Base-by-base conservation (phyloP, 2,888 invertebrate species). In the Pelosia muscerda region DNA sequence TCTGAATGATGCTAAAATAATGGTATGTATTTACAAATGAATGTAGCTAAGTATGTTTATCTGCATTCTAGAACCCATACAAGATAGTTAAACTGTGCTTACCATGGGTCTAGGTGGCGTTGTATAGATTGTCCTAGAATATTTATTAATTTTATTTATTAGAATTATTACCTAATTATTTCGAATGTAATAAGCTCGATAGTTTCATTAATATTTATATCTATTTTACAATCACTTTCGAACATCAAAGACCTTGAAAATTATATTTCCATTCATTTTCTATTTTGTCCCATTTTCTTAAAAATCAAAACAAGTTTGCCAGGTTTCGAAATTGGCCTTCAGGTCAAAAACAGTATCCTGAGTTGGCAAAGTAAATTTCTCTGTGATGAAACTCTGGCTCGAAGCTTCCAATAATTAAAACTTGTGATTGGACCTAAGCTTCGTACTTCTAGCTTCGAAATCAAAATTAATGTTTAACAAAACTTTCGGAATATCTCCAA, bases 401-500 rank as follows among this genome's bases (percentile, higher is more conserved):
- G 19, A 55, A 34, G 34, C 54, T 23, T n/a, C 34, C 22, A 55
- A 34, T 34, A 23, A 59, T 19, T 31, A 59, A 58, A 34, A 22
- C 25, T 26, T 60, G 8, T 60, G 38, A 60, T 38, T 55, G 25
- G 34, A 26, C 15, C 3, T 54, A 28, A 55, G 5, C 11, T 66
- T 1, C 8, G 49, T 2, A 38, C 55, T 54, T 31, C 26, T 60
- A 55, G 15, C 34, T 38, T 60, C 8, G n/a, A 54, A 38, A 53
- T 38, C 54, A 53, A 56, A 38, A 60, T 60, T 38, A 62, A 53
- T n/a, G 10, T 26, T 23, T 25, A 15, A 53, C n/a, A 9, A 58
- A 49, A 65, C 53, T 59, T 59, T 1, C 9, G 9, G 23, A 34
- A 59, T 11, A 28, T n/a, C 9, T 63, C 53, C 53, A 65, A 53